These are phyloP conservation scores for Gortyna flavago DNA, from an alignment of 2,888 invertebrate species.

Conservation along the genomic window DNA sequence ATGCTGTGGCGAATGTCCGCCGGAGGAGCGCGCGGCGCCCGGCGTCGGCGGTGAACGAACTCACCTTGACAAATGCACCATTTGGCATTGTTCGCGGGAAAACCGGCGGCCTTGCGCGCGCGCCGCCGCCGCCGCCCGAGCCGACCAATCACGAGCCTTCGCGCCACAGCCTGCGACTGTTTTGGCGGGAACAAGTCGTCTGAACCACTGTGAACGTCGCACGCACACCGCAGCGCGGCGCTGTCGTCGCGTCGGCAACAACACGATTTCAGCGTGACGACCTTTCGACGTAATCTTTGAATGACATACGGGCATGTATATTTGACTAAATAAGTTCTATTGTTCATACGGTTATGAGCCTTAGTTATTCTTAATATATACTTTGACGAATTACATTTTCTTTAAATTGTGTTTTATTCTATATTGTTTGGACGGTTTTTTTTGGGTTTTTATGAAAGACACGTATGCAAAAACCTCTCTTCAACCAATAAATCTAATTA, in stretches of 20 bases:
- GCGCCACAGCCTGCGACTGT: conserved; percentile 88
- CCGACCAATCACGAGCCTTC: conserved; percentile 86
- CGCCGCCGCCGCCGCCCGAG: conserved; percentile 78
- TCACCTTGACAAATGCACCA: conserved; percentile 91
- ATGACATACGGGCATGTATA: conserved; percentile 76
- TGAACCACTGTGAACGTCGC: conserved; percentile 70
- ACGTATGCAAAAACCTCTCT: neutral
- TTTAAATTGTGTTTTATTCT: neutral
- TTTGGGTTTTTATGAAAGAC: too few relatives aligned
- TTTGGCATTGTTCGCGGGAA: conserved; percentile 91
- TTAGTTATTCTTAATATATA: conserved; percentile 19
- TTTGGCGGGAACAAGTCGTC: conserved; percentile 83
- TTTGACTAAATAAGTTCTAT: conserved; percentile 59
- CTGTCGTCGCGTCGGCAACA: conserved; percentile 74
- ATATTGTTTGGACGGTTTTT: neutral
- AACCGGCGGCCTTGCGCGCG: conserved; percentile 90
- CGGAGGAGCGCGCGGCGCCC: conserved; percentile 77
- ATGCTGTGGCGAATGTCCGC: conserved; percentile 82
- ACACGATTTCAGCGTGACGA: conserved; percentile 78
- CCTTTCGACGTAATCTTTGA: conserved; percentile 79
- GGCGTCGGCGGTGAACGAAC: conserved; percentile 90
- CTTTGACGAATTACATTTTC: neutral
- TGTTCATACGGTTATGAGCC: conserved; percentile 48
- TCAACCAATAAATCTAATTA: neutral
- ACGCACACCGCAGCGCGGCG: conserved; percentile 74